Base-by-base conservation (phyloP, 2,888 invertebrate species). In the Xestobium rufovillosum region DNA sequence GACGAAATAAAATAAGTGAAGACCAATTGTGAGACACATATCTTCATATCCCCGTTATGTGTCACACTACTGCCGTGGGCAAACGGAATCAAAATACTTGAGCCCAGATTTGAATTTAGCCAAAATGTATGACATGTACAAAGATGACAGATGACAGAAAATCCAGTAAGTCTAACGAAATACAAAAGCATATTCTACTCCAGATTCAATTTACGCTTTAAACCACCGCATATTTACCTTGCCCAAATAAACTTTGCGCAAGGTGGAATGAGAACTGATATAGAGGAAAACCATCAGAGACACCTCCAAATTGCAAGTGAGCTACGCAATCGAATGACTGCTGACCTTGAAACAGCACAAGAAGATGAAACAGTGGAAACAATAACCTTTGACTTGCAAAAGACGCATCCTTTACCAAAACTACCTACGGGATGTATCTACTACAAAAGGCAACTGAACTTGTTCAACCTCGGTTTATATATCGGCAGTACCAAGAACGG, bases 381-480 rank as follows among this genome's bases (percentile, higher is more conserved):
- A 13, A 8, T 15, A 14, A 31, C 31, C 4, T 31, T 31, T 14
- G 31, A 31, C 15, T 12, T 31, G 6, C 14, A 13, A 38, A 48
- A 48, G 14, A 48, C 43, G 3, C 42, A 42, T 15, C 38, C 36
- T 16, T 34, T 48, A 14, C 46, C 48, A 2, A 28, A 34, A 34
- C 12, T 45, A 16, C 42, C 46, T n/a, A 47, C 44, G 4, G 42
- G 41, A 28, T 37, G 48, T 29, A 36, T 45, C 17, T 48, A 42
- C 34, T 48, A 48, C 14, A 49, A 48, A 26, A 19, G 46, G 3
- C 47, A 49, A 25, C 26, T 49, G 16, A 44, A 44, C n/a, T 28
- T 51, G 4, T 36, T 44, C 29, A 53, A 49, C 38, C 28, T 45
- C 9, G 45, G 44, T 2, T 48, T 51, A 30, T 36, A 53, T 41